Evolutionary conservation across 2,113 vertebrate genomes (phyloP), one percentile per base, ranked within the genome.

Genomic region (Anser cygnoides): DNA sequence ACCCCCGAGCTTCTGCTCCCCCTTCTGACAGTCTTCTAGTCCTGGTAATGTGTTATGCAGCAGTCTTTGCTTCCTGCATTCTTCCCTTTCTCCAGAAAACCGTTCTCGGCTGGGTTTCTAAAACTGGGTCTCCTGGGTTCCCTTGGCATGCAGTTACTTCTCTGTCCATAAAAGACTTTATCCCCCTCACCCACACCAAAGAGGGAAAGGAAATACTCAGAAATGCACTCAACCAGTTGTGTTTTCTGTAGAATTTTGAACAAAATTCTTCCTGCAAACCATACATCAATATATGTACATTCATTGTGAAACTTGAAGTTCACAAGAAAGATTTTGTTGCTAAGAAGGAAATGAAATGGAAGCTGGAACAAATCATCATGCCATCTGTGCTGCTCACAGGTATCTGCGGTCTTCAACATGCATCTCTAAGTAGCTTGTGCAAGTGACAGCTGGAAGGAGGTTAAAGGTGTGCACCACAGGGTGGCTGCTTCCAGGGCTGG

Each of bases 11-110:
- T 81, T 87, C 65, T 62, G 86, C 61, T 65, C 74, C 75, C 79
- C 67, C 91, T 76, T 46, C 78, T 54, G 89, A 87, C 87, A 44
- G 31, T 95, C 84, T 93, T 86, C 70, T 90, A 55, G 50, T 67
- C 72, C 86, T 86, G 91, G 46, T 95, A 93, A 90, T 89, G 66
- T 95, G 92, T 94, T 90, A 71, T 25, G 41, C 73, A 77, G 92
- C 87, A 92, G 73, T 31, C 41, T 89, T 92, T 87, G 83, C 88
- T 85, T 95, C 74, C 71, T 76, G n/a, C 49, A 29, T 39, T 87
- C 63, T 85, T 41, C 37, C 39, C n/a, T 46, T 68, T 58, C 66
- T 92, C 71, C 59, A 84, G 63, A 81, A 87, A 84, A 81, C 54
- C 33, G 16, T 61, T 37, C 50, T 43, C 57, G 43, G 61, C 82